A percentile compares a stretch with the other conserved stretches of the same genome.
phyloP scores from a whole-genome alignment of 2,888 invertebrate species.

The Drosophila tripunctata region DNA sequence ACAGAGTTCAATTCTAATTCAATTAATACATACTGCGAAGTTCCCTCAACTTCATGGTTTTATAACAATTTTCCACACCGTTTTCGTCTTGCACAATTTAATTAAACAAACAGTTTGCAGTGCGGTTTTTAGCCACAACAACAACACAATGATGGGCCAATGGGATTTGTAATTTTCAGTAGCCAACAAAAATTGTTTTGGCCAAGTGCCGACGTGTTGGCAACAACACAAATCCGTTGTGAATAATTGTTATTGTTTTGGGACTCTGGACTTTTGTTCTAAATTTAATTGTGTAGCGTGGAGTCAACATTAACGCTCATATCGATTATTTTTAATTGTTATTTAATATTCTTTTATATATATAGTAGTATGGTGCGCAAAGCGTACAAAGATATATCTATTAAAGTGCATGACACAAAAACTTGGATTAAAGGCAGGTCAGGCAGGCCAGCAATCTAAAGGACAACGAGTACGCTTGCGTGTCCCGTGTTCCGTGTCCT shows the following conservation, averaged over 20 bases:
- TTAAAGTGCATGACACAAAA: neutral
- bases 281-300: conserved; percentile 49
- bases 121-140: conserved; percentile 54
- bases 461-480: conserved; percentile 33
- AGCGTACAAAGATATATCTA: too few relatives aligned
- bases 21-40: conserved; percentile 63
- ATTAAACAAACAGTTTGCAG: conserved; percentile 71
- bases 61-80: conserved; percentile 13
- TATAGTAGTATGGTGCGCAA: neutral
- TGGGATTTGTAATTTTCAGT: conserved; percentile 74
- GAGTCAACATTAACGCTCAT: conserved; percentile 21
- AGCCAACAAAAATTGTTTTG: conserved; percentile 57
- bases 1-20: conserved; percentile 57
- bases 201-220: conserved; percentile 73
- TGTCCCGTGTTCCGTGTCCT: conserved; percentile 26
- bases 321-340: conserved; percentile 67
- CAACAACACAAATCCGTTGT: conserved; percentile 74
- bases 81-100: conserved; percentile 64
- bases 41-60: conserved; percentile 13
- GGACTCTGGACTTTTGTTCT: conserved; percentile 20
- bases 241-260: conserved; percentile 79
- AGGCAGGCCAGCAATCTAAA: conserved; percentile 12
- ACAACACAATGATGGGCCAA: conserved; percentile 39
- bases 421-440: conserved; percentile 14
- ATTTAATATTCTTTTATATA: conserved; percentile 34